A percentile compares a stretch with the other conserved stretches of the same genome.
Evolutionary conservation across 2,888 invertebrate species (phyloP).

Genomic region (Stomorhina lunata): DNA sequence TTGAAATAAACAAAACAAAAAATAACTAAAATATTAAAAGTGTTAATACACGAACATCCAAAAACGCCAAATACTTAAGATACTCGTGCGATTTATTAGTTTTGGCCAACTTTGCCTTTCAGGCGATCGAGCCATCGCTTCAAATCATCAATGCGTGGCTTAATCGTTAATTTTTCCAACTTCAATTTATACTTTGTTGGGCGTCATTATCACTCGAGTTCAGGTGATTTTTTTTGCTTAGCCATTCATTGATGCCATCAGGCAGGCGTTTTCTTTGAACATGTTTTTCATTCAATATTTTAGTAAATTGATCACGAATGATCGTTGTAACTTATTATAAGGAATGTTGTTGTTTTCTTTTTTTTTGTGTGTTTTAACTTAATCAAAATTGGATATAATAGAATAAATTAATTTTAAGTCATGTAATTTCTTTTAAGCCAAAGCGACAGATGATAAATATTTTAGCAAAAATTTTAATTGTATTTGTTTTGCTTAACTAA

Average conservation of each 20-base stretch:
- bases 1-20: not conserved
- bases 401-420: not conserved
- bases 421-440: not conserved
- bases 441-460: not conserved
- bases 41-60: constrained; percentile 52
- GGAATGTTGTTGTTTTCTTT: constrained; percentile 22
- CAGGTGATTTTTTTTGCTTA: not conserved
- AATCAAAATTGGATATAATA: constrained; percentile 1
- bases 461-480: no score
- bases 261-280: constrained; percentile 24
- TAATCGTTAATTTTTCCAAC: constrained; percentile 47
- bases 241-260: constrained; percentile 30
- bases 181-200: constrained; percentile 38
- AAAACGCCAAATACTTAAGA: constrained; percentile 49
- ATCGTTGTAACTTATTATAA: constrained; percentile 7
- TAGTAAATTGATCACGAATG: constrained; percentile 42
- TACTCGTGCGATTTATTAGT: constrained; percentile 41
- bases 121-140: constrained; percentile 1
- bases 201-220: constrained; percentile 36
- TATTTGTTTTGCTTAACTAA: no score
- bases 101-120: constrained; percentile 14
- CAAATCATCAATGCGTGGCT: constrained; percentile 32
- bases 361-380: no score
- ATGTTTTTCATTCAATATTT: constrained; percentile 6
- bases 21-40: constrained; percentile 33